These are phyloP conservation scores for Dicrurus megarhynchus DNA, from an alignment of 2,113 vertebrate genomes.

Conservation along the genomic window DNA sequence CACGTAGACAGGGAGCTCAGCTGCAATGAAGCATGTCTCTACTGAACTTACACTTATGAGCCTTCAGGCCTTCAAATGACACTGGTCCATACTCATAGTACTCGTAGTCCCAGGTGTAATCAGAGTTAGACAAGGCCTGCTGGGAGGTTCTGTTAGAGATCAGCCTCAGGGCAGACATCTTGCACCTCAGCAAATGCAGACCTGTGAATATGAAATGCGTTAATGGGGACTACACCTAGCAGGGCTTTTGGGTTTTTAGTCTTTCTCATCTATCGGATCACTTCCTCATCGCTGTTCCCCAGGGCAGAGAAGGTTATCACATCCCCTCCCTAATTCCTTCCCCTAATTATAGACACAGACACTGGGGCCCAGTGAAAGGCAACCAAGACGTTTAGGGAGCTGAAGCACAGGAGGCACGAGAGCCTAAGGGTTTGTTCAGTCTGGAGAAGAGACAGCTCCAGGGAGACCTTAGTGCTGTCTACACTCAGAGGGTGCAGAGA, in stretches of 20 bases:
- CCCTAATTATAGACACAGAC: not conserved
- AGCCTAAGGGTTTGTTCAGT: not conserved
- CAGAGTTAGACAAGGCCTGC: constrained; percentile 73
- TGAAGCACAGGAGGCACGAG: not conserved
- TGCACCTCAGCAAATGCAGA: constrained; percentile 24
- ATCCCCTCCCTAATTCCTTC: not conserved
- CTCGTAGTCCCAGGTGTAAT: constrained; percentile 94
- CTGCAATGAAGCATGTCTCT: not conserved
- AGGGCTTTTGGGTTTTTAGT: not conserved
- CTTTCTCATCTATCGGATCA: not conserved
- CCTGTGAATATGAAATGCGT: not conserved
- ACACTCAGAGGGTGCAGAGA: not conserved
- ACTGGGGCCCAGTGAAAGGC: not conserved
- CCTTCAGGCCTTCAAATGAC: constrained; percentile 92
- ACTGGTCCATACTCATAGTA: constrained; percentile 93
- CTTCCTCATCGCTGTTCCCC: not conserved
- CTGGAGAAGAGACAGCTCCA: not conserved
- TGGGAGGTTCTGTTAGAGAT: constrained; percentile 80
- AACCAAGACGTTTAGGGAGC: not conserved
- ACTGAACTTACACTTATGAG: constrained; percentile 89
- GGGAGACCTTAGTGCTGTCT: not conserved
- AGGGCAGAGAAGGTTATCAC: not conserved
- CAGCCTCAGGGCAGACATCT: constrained; percentile 79
- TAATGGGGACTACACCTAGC: not conserved
- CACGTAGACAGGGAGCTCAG: not conserved